Base-by-base conservation (phyloP, 1,140 invertebrate genomes). In the Polypedilum pembai region DNA sequence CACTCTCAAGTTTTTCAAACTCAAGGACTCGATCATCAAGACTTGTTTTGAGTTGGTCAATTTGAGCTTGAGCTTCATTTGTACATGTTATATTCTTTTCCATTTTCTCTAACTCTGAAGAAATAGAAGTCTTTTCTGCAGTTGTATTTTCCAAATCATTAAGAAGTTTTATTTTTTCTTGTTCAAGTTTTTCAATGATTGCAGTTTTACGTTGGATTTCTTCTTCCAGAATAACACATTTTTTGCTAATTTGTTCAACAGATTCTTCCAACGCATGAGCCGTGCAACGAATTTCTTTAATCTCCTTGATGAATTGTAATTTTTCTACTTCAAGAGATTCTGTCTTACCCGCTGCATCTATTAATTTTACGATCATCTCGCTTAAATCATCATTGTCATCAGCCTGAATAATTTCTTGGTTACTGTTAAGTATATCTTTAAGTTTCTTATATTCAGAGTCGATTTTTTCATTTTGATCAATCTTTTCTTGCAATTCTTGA, bases 71-170 rank as follows among this genome's bases (percentile, higher is more conserved):
- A 56, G 1, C 1, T 56, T 56, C 45, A 12, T 1, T 17, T 56
- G 45, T 8, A 15, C 1, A 3, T 56, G 45, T 3, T 17, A 3
- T 1, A 8, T 56, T 15, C 1, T 56, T 56, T 56, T 56, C 2
- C 2, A 56, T 56, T 12, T 1, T 56, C 24, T 33, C 24, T 33
- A 33, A 33, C 24, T 33, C 24, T 33, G 5, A 33, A 3, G 24
- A 33, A 33, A 33, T 33, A 33, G 24, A 33, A 3, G 24, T 33
- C 5, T 33, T 33, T 5, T 3, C 1, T 33, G 24, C 24, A 33
- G 1, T 79, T 74, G 79, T 76, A 72, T 75, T 24, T 74, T 65
- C 45, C 15, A 74, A 24, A 66, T 33, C 40, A 18, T 65, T 33
- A 5, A 33, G 1, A 5, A 33, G 24, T 33, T 33, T 33, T 33